Evolutionary conservation across 2,888 invertebrate species (phyloP).

Genomic region (Drosophila demipolita): DNA sequence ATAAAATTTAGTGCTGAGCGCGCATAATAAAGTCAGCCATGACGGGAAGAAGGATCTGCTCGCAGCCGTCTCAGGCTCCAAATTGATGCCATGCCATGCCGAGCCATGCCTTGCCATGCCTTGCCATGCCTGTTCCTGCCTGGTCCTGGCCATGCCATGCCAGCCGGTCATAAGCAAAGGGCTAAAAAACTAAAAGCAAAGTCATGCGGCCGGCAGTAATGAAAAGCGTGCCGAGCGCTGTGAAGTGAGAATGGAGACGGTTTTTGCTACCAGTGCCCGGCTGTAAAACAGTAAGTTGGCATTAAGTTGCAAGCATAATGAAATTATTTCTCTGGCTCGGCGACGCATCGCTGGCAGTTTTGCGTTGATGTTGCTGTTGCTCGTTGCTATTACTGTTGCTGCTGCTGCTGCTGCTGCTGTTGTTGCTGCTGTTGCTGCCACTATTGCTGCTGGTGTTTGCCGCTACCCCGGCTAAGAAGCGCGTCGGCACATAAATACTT

Average conservation of each 20-base stretch:
- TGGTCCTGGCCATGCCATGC: slow-evolving; percentile 35
- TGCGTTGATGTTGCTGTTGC: slow-evolving; percentile 36
- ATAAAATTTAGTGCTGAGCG: slow-evolving; percentile 85
- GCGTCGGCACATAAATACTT: slow-evolving; percentile 80
- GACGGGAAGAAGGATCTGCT: slow-evolving; percentile 45
- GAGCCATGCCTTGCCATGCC: slow-evolving; percentile 37
- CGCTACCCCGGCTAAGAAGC: slow-evolving; percentile 49
- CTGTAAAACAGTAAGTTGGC: slow-evolving; percentile 82
- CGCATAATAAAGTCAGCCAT: slow-evolving; percentile 81
- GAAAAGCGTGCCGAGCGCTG: slow-evolving; percentile 67
- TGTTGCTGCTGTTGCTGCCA: not conserved
- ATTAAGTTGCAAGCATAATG: slow-evolving; percentile 82
- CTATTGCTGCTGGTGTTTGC: slow-evolving; percentile 1
- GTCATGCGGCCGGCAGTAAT: slow-evolving; percentile 76
- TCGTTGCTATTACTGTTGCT: slow-evolving; percentile 20
- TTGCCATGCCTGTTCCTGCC: not conserved
- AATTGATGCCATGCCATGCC: slow-evolving; percentile 24
- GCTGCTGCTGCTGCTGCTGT: slow-evolving; percentile 10
- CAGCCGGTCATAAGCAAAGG: slow-evolving; percentile 70
- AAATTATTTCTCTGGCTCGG: slow-evolving; percentile 76
- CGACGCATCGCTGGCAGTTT: slow-evolving; percentile 70
- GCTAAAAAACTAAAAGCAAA: slow-evolving; percentile 79
- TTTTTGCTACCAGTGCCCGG: slow-evolving; percentile 52
- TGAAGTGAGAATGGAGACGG: slow-evolving; percentile 23
- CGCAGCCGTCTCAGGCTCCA: slow-evolving; percentile 32